Evolutionary conservation across 1,140 invertebrate genomes (phyloP).

Genomic region (Xylocopa sonorina): DNA sequence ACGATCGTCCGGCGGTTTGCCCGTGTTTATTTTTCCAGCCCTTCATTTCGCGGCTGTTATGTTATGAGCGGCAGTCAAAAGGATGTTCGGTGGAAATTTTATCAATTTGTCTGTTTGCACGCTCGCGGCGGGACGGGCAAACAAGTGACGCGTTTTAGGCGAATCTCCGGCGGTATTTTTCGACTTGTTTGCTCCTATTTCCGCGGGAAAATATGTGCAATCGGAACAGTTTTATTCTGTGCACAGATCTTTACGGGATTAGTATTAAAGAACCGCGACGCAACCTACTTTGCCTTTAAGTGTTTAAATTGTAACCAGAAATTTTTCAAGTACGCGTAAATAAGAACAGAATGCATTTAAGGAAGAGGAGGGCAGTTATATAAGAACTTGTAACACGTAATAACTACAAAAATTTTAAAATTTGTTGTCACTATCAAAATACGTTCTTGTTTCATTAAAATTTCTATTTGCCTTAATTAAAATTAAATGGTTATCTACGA

Average conservation of each 20-base stretch:
- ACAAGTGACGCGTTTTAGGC: background rate
- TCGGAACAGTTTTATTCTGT: background rate
- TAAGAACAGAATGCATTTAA: too few relatives aligned
- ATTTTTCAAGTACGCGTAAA: too few relatives aligned
- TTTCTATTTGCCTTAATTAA: too few relatives aligned
- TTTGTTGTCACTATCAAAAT: too few relatives aligned
- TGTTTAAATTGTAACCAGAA: too few relatives aligned
- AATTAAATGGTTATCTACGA: too few relatives aligned
- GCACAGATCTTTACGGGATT: background rate
- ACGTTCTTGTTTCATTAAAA: too few relatives aligned
- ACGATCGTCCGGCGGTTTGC: background rate
- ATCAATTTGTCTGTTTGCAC: background rate
- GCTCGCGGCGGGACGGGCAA: background rate
- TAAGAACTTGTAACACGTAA: too few relatives aligned
- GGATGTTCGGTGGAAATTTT: background rate
- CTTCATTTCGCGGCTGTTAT: background rate
- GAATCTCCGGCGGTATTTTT: background rate
- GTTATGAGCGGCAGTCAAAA: background rate
- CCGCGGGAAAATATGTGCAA: too few relatives aligned
- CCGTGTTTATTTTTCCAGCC: conserved; percentile 10
- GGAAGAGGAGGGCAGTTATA: too few relatives aligned
- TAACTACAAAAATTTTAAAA: too few relatives aligned
- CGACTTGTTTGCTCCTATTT: background rate
- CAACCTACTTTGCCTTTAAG: too few relatives aligned
- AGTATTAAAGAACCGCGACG: background rate